Base-by-base conservation (phyloP, 1,140 invertebrate genomes). In the Lordiphosa collinella region DNA sequence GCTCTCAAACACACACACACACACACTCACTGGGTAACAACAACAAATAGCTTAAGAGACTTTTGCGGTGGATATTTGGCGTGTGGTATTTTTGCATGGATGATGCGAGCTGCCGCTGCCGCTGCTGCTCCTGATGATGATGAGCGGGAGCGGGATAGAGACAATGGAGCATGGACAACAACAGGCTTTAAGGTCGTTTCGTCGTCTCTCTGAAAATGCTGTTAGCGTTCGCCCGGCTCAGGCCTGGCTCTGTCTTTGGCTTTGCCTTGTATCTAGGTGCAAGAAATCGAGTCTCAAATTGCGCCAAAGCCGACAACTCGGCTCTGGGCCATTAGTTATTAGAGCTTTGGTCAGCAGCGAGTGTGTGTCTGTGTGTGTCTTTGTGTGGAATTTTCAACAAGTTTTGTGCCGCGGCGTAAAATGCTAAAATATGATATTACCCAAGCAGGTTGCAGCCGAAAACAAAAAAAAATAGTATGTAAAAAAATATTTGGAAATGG, bases 351-450 rank as follows among this genome's bases (percentile, higher is more conserved):
- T 48, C 68, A 67, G 35, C 35, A 40, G 34, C 37, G 57, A 25
- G 18, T 32, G 29, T 55, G 35, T 43, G 53, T 40, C 44, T 44
- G 13, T 65, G 35, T 67, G 38, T 69, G 49, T 40, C 43, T 61
- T 12, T 52, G 31, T 7, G 32, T 62, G 67, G 66, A 69, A 70
- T 74, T 80, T 80, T 73, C 65, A 80, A 74, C 75, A 66, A 80
- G 75, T 80, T 79, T 80, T 59, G 55, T 50, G 41, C 41, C 41
- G 48, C 49, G 49, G 54, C 43, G 36, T 38, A 40, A 53, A 69
- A 57, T 69, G 70, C 71, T 80, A 80, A 80, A 80, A 79, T 74
- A 79, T 79, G 75, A 79, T 79, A 73, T 79, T 80, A 79, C 75
- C 69, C 64, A 74, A 79, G 75, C 75, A 79, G 75, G 75, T 80